Evolutionary conservation across 1,140 invertebrate species (phyloP), one percentile per base, ranked within the genome.

Genomic region (Nephotettix cincticeps): DNA sequence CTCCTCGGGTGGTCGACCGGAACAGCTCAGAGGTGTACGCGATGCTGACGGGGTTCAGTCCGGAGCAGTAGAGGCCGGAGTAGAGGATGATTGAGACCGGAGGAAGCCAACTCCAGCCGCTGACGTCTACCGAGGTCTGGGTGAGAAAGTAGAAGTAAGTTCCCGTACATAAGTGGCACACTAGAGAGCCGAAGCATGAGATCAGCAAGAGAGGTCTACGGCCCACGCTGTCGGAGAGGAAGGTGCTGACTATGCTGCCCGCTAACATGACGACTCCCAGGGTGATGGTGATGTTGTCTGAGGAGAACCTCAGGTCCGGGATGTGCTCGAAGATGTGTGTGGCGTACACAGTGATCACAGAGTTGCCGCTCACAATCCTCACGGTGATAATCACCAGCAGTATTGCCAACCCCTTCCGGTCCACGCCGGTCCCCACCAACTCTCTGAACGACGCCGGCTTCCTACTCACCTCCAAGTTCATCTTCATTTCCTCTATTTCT

Each of bases 171-270:
- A 74, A 45, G 14, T 71, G 58, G 17, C 56, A 72, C 23, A 58
- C 30, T 9, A 68, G 51, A 30, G 71, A 68, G 0, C 73, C 73
- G 19, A 75, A 47, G 6, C 64, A 69, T n/a, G 84, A 85, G 0
- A 85, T 71, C 6, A 87, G 75, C 0, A 90, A 78, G 13, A 89
- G 79, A 43, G 84, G 80, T 63, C 84, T 81, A 68, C 87, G 75
- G n/a, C 82, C 84, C 0, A 79, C 71, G 58, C 76, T 75, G 69
- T 86, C 83, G 23, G 84, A 81, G 14, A 78, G 79, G n/a, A 84
- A 81, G 9, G 78, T 71, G 23, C 71, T 68, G 29, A 69, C 19
- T 25, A 83, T 78, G 1, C 83, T 84, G 1, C 84, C 81, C 11
- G 81, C 68, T 32, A 85, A 77, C 72, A 68, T 64, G 1, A 75